A percentile compares a stretch with the other conserved stretches of the same genome.
These are phyloP conservation scores for Melieria picta DNA, from an alignment of 2,888 invertebrate species.

Conservation along the genomic window DNA sequence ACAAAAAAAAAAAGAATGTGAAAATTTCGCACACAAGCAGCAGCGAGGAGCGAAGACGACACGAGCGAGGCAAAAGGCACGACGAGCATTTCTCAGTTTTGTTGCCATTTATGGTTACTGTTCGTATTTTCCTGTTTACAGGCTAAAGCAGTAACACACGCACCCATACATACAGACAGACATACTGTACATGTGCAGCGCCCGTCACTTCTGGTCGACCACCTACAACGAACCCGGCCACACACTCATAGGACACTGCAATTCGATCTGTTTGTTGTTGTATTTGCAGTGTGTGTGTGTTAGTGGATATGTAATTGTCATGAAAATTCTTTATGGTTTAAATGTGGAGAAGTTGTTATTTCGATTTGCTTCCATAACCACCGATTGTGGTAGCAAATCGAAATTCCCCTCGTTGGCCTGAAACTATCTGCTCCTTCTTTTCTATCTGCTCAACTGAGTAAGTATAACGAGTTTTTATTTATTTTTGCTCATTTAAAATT, in stretches of 20 bases:
- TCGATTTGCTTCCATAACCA: not conserved
- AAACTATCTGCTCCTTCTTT: too few species aligned
- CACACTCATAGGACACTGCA: not conserved
- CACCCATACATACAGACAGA: not conserved
- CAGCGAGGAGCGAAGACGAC: not conserved
- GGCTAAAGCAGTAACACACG: not conserved
- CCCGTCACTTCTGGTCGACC: not conserved
- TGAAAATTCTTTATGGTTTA: not conserved
- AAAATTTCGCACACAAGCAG: not conserved
- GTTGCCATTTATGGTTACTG: constrained; percentile 22
- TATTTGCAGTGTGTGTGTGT: not conserved
- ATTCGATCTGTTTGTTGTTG: too few species aligned
- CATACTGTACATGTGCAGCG: not conserved
- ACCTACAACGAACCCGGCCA: not conserved
- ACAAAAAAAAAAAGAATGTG: not conserved
- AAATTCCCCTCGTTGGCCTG: too few species aligned
- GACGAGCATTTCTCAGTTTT: constrained; percentile 15
- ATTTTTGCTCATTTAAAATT: too few species aligned
- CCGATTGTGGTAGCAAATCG: too few species aligned
- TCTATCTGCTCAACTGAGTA: too few species aligned
- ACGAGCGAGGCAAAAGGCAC: not conserved
- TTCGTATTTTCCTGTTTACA: constrained; percentile 19
- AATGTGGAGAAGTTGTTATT: constrained; percentile 3
- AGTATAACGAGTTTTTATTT: too few species aligned
- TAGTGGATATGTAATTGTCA: not conserved